Base-by-base conservation (phyloP, 1,140 invertebrate species). In the Nilaparvata lugens region DNA sequence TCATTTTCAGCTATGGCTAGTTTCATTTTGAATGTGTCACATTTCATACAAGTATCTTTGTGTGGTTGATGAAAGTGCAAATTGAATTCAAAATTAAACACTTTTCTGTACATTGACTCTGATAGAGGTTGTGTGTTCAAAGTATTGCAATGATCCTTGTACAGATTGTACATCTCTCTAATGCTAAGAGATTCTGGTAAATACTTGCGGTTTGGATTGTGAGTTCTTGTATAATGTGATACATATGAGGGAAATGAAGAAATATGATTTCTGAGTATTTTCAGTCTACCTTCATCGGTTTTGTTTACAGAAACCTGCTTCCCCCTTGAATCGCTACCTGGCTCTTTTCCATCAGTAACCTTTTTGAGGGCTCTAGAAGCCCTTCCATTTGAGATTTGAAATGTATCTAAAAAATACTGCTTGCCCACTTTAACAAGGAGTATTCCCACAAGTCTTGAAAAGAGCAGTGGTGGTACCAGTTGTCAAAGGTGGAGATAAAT, bases 71-170 rank as follows among this genome's bases (percentile, higher is more conserved):
- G 73, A 66, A 77, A 75, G 68, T 73, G 69, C 54, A 78, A 69
- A 70, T 78, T 77, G 64, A 75, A 78, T 65, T 77, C 73, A 59
- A 70, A 68, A 59, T 72, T 74, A 63, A 77, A 75, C 60, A 76
- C 75, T 62, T 75, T 75, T 60, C 75, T 73, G 56, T 77, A 78
- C 72, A 76, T 76, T 3, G 74, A 74, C 55, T 76, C 74, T 67
- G 76, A 76, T 0, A 78, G 74, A 61, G 67, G 64, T 25, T 65
- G 55, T 5, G 68, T 35, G 64, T 70, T 70, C 45, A 75, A 69
- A 54, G 69, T 73, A 52, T 58, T 65, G 62, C 72, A 76, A 21
- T 75, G 67, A 58, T 57, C 70, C 52, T 67, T 67, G 69, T 77
- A 77, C 68, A 77, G 70, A 25, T 70, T 70, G 61, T 74, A 76